Conservation (phyloP, 2,113 vertebrate species). For the Recurvirostra avosetta region DNA sequence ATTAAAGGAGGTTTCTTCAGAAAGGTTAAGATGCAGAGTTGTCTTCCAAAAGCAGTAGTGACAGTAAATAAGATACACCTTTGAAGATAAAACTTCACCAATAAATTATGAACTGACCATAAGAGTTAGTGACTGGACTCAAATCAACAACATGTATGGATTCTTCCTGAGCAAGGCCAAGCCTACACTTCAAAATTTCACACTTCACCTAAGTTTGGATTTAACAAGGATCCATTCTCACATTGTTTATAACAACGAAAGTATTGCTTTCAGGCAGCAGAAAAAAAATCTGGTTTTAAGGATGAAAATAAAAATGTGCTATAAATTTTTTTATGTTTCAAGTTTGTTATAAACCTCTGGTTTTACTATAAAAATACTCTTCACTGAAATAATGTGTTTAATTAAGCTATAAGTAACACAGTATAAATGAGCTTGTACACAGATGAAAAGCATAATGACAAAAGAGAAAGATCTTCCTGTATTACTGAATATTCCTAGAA, state of each 20-base stretch:
- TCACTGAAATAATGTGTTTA: not conserved
- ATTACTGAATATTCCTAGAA: not conserved
- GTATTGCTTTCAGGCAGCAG: not conserved
- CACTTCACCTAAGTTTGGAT: not conserved
- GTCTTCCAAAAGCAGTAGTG: not conserved
- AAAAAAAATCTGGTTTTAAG: not conserved
- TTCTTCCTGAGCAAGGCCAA: not conserved
- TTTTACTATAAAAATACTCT: not conserved
- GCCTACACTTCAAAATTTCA: not conserved
- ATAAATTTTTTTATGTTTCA: not conserved
- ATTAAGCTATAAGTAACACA: not conserved
- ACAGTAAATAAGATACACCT: not conserved
- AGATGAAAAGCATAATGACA: not conserved
- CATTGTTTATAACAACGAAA: not conserved
- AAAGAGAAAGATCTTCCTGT: not conserved
- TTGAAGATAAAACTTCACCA: not conserved
- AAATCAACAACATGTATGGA: not conserved
- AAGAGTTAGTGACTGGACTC: not conserved
- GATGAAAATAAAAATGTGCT: not conserved
- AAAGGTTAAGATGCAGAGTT: not conserved
- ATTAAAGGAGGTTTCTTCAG: not conserved
- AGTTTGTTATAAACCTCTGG: not conserved
- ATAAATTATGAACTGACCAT: not conserved
- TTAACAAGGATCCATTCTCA: not conserved
- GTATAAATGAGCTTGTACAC: not conserved